Base-by-base conservation (phyloP, 2,888 invertebrate species). In the Caradrina clavipalpis region DNA sequence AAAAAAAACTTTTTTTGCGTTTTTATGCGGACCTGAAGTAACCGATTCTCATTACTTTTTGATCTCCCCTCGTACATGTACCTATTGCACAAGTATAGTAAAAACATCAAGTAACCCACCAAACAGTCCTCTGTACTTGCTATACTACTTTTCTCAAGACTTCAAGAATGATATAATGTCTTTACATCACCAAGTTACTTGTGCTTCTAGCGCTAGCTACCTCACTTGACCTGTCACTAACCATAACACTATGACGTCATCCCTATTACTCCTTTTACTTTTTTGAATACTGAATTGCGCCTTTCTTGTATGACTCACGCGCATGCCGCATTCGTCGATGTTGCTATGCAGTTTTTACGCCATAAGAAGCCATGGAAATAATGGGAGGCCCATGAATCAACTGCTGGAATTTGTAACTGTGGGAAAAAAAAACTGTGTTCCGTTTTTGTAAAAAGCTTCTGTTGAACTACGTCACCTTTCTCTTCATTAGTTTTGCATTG, bases 231-330 rank as follows among this genome's bases (percentile, higher is more conserved):
- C 35, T 15, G 53, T 17, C 42, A 35, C 15, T 57, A 7, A 50
- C 73, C 21, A 60, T 22, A 51, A 57, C 59, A 51, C 13, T 22
- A 47, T 75, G 76, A 75, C 80, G 75, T 80, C 76, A 75, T 45
- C 11, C 42, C 54, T 66, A 66, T 57, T 61, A 57, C 7, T 11
- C 57, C 56, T 75, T 79, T 78, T 79, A 56, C 75, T 53, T 65
- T 74, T 79, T 73, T 55, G 22, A 73, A 73, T 74, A 22, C 53
- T 45, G 35, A 7, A 35, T 53, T 47, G 39, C 74, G 56, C 67
- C 10, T 60, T 65, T 80, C 75, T 65, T 60, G 64, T 10, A 31
- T 75, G 75, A 75, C 45, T 80, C 75, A 75, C 50, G 35, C 51
- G 31, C 35, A 26, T 59, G 49, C 51, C 73, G 62, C 42, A 22